Percentiles rank a stretch among this genome's conserved stretches.
Conservation (phyloP, 2,113 vertebrate genomes). For the Willisornis vidua region DNA sequence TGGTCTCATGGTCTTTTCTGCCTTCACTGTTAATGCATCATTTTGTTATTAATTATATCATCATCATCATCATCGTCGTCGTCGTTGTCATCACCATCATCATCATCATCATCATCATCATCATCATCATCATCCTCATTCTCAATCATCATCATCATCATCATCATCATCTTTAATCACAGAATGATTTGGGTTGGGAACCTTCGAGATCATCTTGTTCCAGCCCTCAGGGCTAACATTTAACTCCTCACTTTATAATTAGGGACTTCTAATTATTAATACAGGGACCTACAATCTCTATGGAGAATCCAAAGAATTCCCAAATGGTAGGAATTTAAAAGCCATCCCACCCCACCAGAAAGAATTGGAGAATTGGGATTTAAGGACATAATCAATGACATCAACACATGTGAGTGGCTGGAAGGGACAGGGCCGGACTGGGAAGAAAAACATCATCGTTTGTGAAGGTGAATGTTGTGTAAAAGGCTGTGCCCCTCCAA, state of each 20-base stretch:
- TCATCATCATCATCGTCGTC: too few species aligned
- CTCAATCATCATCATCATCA: too few species aligned
- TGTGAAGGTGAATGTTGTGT: neutral
- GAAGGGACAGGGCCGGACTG: neutral
- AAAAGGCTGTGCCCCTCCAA: neutral
- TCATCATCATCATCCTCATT: too few species aligned
- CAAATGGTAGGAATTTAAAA: neutral
- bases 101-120: neutral
- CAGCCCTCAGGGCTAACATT: neutral
- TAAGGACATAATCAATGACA: neutral
- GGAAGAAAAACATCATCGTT: neutral
- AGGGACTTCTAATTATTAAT: neutral
- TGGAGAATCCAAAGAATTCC: neutral
- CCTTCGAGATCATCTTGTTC: neutral
- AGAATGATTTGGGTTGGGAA: neutral
- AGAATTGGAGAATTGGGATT: neutral
- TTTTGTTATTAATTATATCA: neutral
- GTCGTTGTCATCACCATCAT: neutral
- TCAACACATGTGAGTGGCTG: fast-evolving
- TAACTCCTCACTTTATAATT: neutral
- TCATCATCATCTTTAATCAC: neutral
- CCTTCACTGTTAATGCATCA: neutral
- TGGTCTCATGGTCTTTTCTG: neutral
- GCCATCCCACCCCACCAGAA: neutral
- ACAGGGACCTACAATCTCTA: too few species aligned